A percentile compares a stretch with the other conserved stretches of the same genome.
phyloP scores from a whole-genome alignment of 2,888 invertebrate species.

The Metacarcinus magister region DNA sequence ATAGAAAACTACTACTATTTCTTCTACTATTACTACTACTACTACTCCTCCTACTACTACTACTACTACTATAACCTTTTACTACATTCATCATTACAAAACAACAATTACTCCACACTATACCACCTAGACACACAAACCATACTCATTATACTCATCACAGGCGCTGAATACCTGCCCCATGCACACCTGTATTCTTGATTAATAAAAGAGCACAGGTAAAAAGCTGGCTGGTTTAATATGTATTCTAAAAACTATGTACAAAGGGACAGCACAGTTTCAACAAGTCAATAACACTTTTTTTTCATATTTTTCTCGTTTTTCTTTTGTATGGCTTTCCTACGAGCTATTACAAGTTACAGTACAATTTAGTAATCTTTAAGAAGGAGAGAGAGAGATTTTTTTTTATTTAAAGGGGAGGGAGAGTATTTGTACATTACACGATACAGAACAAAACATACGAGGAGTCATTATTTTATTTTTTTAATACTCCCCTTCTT shows the following conservation, averaged over 20 bases:
- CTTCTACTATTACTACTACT: too few relatives aligned
- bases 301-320: background rate
- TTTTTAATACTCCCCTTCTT: background rate
- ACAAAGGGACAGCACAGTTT: constrained; percentile 78
- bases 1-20: too few relatives aligned
- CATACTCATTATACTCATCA: too few relatives aligned
- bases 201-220: background rate
- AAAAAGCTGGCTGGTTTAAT: constrained; percentile 77
- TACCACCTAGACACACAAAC: too few relatives aligned
- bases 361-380: constrained; percentile 67
- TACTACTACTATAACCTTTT: too few relatives aligned
- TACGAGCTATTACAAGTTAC: constrained; percentile 47
- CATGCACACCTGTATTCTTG: background rate
- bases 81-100: too few relatives aligned
- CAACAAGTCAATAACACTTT: constrained; percentile 72
- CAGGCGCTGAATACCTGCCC: too few relatives aligned
- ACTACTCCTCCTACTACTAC: too few relatives aligned
- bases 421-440: constrained; percentile 72
- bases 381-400: background rate
- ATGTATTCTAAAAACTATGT: constrained; percentile 79
- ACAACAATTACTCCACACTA: too few relatives aligned
- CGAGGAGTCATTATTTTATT: constrained; percentile 67
- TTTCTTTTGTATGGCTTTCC: background rate
- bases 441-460: constrained; percentile 62
- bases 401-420: background rate